Evolutionary conservation across 1,140 invertebrate species (phyloP).

Genomic region (Diploscapter pachys): DNA sequence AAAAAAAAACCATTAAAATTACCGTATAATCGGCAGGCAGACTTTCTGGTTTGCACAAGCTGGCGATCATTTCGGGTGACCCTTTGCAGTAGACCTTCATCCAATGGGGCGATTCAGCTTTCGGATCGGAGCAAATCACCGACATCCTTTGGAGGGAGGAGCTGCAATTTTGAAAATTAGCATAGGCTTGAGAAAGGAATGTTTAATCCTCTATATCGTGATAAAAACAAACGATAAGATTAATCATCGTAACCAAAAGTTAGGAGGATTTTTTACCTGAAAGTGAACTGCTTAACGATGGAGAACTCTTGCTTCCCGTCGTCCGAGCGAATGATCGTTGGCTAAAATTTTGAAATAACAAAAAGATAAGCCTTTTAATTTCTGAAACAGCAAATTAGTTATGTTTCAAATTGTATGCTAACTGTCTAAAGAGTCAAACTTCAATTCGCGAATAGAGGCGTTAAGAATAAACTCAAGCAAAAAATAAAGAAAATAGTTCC

Average conservation of each 20-base stretch:
- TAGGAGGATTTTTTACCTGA: constrained; percentile 13
- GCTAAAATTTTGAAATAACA: constrained; percentile 33
- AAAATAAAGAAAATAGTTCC: background rate
- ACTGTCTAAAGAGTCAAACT: too few species aligned
- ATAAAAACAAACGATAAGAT: background rate
- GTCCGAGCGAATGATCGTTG: constrained; percentile 49
- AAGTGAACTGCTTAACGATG: constrained; percentile 56
- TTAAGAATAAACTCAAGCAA: background rate
- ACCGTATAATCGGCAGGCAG: constrained; percentile 40
- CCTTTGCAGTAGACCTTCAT: constrained; percentile 51
- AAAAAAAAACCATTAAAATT: background rate
- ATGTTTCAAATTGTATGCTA: too few species aligned
- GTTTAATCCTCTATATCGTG: too few species aligned
- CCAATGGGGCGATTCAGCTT: constrained; percentile 12
- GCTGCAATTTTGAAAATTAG: constrained; percentile 32
- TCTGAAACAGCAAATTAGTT: background rate
- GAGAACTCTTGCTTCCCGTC: constrained; percentile 36
- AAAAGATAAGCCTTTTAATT: background rate
- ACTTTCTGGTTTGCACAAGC: constrained; percentile 41
- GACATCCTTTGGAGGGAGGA: constrained; percentile 56
- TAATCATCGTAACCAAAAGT: constrained; percentile 1
- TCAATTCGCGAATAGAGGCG: too few species aligned
- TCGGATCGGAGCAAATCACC: constrained; percentile 46
- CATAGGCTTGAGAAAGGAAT: background rate
- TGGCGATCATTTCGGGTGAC: constrained; percentile 17